Evolutionary conservation across 2,888 invertebrate genomes (phyloP), one percentile per base, ranked within the genome.

Genomic region (Magallana nippona): DNA sequence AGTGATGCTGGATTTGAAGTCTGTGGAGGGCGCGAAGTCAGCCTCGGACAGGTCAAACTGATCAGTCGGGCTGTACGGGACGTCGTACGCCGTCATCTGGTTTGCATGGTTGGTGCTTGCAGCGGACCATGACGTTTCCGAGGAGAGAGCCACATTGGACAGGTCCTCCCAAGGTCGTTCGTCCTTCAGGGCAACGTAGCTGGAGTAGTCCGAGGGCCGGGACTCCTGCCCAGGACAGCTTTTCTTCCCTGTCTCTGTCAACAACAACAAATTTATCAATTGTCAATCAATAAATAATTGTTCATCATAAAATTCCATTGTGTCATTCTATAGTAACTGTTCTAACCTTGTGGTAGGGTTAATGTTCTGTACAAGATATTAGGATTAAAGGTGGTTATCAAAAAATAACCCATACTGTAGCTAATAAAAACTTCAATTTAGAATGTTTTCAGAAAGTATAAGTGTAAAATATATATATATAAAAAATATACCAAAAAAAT

Each of bases 41-140:
- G 92, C 92, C 79, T 91, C 92, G 11, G 91, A 89, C 22, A 92
- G 58, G 83, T 92, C 92, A 88, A 92, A 89, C n/a, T 86, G 86
- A 78, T 89, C 88, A 32, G 78, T 58, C 19, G 90, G 89, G 56
- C 87, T 87, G 85, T 90, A 90, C n/a, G 89, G 91, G 58, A 87
- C 86, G 81, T 89, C 89, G 87, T 91, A 91, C 15, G 58, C 83
- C 78, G 71, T 55, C 32, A 57, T 63, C 10, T 79, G 60, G 5
- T 82, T 56, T 22, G 63, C 80, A 2, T 85, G 83, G 19, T 85
- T 79, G 15, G 32, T 77, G 56, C 57, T 2, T 8, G 71, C 77
- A 13, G 58, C 55, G 19, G 82, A 83, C 83, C 83, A 83, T 2
- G 83, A 55, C 0, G 79, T 17, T 22, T 55, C 82, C 1, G 82